Evolutionary conservation across 2,113 vertebrate genomes (phyloP).

Genomic region (Hippocampus guttulatus): DNA sequence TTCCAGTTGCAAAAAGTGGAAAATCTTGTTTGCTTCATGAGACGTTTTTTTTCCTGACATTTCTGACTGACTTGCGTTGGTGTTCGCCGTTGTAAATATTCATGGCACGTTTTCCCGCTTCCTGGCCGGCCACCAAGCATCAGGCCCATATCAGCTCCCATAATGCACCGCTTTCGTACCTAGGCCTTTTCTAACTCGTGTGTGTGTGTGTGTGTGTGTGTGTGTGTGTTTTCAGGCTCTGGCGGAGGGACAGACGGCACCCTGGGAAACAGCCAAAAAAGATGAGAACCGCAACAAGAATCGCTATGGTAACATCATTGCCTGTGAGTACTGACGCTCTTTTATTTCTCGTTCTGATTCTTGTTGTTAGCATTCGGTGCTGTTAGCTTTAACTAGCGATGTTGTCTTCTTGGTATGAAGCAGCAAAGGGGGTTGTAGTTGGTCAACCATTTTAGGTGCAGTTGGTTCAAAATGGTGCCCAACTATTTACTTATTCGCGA

Average conservation of each 20-base stretch:
- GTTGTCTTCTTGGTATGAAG: not conserved
- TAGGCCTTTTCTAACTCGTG: too few relatives aligned
- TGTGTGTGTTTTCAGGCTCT: slow-evolving; percentile 76
- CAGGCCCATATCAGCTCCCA: slow-evolving; percentile 37
- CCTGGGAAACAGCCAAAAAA: slow-evolving; percentile 97
- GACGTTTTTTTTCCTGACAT: too few relatives aligned
- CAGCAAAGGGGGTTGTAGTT: not conserved
- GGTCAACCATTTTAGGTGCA: too few relatives aligned
- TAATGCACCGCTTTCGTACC: not conserved
- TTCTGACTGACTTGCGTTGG: slow-evolving; percentile 3
- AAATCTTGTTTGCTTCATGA: not conserved
- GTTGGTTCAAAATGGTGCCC: too few relatives aligned
- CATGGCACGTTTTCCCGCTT: slow-evolving; percentile 16
- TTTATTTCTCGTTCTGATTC: not conserved
- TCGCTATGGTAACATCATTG: slow-evolving; percentile 97
- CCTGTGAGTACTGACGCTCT: slow-evolving; percentile 82
- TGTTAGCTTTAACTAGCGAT: not conserved
- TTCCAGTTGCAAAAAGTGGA: not conserved
- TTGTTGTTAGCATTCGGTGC: not conserved
- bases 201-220: not conserved
- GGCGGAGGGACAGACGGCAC: slow-evolving; percentile 91
- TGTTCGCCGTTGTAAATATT: slow-evolving; percentile 20
- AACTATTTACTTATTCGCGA: too few relatives aligned
- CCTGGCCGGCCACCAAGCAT: slow-evolving; percentile 20
- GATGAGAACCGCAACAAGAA: slow-evolving; percentile 98